Percentiles rank a stretch among this genome's conserved stretches.
phyloP scores from a whole-genome alignment of 2,113 vertebrate genomes.

The Acrocephalus kingi region DNA sequence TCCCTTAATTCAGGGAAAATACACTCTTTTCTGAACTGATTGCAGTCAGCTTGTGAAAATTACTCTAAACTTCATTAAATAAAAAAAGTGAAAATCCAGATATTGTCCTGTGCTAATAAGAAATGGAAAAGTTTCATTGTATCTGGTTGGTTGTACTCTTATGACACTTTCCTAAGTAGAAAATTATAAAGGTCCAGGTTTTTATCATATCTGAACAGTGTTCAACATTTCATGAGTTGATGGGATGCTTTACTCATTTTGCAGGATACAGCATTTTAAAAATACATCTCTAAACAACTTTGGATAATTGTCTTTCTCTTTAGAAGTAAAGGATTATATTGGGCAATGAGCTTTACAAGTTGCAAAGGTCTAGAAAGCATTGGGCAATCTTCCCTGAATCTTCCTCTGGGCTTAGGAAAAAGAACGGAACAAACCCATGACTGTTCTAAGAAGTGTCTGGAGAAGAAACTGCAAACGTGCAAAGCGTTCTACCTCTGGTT shows the following conservation, averaged over 20 bases:
- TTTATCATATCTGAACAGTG: background rate
- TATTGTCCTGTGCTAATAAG: background rate
- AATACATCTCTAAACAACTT: background rate
- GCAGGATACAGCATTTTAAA: background rate
- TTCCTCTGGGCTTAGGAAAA: slow-evolving; percentile 3
- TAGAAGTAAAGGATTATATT: background rate
- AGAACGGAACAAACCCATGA: background rate
- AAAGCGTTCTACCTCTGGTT: background rate
- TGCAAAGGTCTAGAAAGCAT: background rate
- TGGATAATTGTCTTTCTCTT: background rate
- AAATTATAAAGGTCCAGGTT: background rate
- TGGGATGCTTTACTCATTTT: background rate
- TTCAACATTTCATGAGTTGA: background rate
- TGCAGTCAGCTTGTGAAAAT: background rate
- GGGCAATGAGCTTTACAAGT: background rate
- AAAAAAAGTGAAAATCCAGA: background rate
- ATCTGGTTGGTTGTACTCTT: background rate
- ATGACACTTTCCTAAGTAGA: background rate
- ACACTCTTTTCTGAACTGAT: background rate
- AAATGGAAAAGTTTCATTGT: background rate
- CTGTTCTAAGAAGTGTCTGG: background rate
- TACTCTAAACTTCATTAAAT: background rate
- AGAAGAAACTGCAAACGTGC: slow-evolving; percentile 14
- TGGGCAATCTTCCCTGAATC: slow-evolving; percentile 11
- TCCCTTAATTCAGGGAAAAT: background rate